Base-by-base conservation (phyloP, 2,797 vertebrate genomes). In the Acipenser oxyrinchus region DNA sequence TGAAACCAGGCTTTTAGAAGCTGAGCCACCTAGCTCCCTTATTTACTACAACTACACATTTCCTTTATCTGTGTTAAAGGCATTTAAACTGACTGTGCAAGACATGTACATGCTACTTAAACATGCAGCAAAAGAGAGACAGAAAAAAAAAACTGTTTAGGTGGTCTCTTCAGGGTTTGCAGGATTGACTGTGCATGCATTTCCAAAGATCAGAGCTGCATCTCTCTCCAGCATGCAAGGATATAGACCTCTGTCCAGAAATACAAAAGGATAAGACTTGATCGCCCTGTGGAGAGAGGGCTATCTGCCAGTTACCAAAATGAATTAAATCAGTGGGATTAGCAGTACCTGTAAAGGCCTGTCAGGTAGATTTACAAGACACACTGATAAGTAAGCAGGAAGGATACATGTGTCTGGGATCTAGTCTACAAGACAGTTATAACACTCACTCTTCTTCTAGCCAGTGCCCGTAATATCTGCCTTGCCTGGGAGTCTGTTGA, bases 381-480 rank as follows among this genome's bases (percentile, higher is more conserved):
- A 69, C 49, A 75, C 79, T 78, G 82, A 86, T 85, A 88, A 83
- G 80, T 64, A 70, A 65, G 66, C 63, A 77, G 63, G 63, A 76
- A 69, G 80, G 80, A 79, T 82, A 81, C 70, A 71, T 84, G 84
- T 72, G 71, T 76, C 74, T 7, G 72, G 71, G 72, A 79, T 82
- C 81, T 37, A 75, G 81, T 77, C 86, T 90, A 82, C 83, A 82
- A 89, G 86, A 85, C 87, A 85, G 77, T 68, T 81, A 81, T 82
- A 92, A 84, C 79, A 71, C 84, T 85, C 83, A 84, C 83, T 87
- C 89, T 90, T 84, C 91, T 82, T 79, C 89, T 89, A 90, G 85
- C 90, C 88, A 83, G 80, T 91, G 93, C 89, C 92, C 94, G 81
- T 92, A 91, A 89, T 94, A 95, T 94, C 89, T 87, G 89, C 84